Conservation (phyloP, 2,113 vertebrate genomes). For the Fulmarus glacialis region DNA sequence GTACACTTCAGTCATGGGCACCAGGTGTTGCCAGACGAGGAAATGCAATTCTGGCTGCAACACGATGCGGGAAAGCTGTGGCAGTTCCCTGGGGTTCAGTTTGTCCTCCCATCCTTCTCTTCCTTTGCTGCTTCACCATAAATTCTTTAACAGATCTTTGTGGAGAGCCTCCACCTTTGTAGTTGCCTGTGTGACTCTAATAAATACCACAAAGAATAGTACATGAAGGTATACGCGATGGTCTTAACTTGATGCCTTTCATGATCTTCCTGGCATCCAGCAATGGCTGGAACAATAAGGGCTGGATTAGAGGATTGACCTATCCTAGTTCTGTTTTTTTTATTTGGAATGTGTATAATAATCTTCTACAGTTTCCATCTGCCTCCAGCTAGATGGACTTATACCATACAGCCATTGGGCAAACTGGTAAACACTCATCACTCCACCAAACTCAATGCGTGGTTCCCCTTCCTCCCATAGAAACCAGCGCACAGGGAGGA, state of each 20-base stretch:
- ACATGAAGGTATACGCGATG: background rate
- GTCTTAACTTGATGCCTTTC: background rate
- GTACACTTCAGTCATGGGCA: accelerated
- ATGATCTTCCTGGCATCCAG: background rate
- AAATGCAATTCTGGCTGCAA: background rate
- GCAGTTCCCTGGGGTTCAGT: background rate
- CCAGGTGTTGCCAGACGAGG: background rate
- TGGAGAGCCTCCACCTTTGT: background rate
- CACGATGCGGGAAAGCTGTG: background rate
- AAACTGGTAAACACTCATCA: background rate
- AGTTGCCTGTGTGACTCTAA: background rate
- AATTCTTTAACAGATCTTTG: background rate
- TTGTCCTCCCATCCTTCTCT: background rate
- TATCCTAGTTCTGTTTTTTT: background rate
- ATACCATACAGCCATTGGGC: background rate
- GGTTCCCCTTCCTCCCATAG: background rate
- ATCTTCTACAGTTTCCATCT: background rate
- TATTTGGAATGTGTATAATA: background rate
- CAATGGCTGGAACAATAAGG: background rate
- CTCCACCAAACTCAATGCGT: background rate
- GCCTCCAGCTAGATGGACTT: background rate
- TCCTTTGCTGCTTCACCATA: background rate
- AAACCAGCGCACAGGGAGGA: background rate
- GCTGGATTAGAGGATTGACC: background rate
- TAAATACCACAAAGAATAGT: background rate